These are phyloP conservation scores for Latrodectus hesperus DNA, from an alignment of 2,888 invertebrate species.

Conservation along the genomic window DNA sequence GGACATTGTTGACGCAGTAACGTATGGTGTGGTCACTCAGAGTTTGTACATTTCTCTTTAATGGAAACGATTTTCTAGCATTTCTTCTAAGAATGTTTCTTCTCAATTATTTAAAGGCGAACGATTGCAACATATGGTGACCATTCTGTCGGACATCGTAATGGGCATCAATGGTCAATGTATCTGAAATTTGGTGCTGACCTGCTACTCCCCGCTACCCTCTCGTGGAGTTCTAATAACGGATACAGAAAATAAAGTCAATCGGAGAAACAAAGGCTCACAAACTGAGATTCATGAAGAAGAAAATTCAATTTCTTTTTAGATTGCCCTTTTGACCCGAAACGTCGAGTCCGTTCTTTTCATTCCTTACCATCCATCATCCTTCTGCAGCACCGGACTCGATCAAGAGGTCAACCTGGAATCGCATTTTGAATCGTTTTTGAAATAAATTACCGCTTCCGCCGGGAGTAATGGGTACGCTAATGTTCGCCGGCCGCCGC, in stretches of 20 bases:
- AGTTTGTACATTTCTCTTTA: slow-evolving; percentile 13
- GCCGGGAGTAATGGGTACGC: slow-evolving; percentile 61
- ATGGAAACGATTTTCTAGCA: slow-evolving; percentile 6
- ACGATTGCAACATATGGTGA: slow-evolving; percentile 54
- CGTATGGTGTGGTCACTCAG: not conserved
- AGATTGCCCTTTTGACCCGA: slow-evolving; percentile 54
- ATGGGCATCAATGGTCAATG: slow-evolving; percentile 60
- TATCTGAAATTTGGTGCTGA: slow-evolving; percentile 39
- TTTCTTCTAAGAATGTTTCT: slow-evolving; percentile 25
- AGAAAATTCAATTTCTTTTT: slow-evolving; percentile 64
- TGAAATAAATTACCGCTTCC: slow-evolving; percentile 61
- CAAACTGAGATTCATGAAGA: slow-evolving; percentile 49
- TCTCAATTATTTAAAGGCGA: slow-evolving; percentile 63
- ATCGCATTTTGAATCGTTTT: slow-evolving; percentile 65
- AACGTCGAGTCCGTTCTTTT: slow-evolving; percentile 37
- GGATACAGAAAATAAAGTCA: slow-evolving; percentile 31
- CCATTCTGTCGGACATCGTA: slow-evolving; percentile 30
- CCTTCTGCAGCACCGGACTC: slow-evolving; percentile 39
- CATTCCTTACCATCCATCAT: slow-evolving; percentile 46
- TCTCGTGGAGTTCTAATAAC: slow-evolving; percentile 24
- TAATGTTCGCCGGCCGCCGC: slow-evolving; percentile 41
- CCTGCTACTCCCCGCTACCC: not conserved
- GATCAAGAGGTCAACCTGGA: slow-evolving; percentile 62
- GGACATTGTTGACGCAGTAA: not conserved
- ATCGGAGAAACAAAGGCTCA: slow-evolving; percentile 51